Base-by-base conservation (phyloP, 2,113 vertebrate species). In the Malurus alboscapulatus region DNA sequence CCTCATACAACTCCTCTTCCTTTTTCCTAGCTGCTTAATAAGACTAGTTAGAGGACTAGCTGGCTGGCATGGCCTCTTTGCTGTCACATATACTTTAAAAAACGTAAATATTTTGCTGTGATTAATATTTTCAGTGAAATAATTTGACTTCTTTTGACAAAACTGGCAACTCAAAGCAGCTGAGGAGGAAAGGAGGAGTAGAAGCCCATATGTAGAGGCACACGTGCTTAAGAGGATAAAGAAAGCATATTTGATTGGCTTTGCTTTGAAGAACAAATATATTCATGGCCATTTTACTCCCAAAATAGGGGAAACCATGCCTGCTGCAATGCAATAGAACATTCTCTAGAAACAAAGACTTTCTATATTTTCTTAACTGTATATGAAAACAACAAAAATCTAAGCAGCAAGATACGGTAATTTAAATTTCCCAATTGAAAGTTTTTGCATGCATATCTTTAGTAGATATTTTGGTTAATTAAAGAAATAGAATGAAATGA, bases 401-500 rank as follows among this genome's bases (percentile, higher is more conserved):
- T 69, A 88, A 74, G 36, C 38, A 84, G 59, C 19, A 77, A 86
- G 55, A 77, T 13, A 71, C 0, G 6, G 36, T 77, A 51, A 84
- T 78, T 86, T 81, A 54, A 80, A 90, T 80, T 80, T 95, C 55
- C 34, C 12, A 6, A 24, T 1, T 59, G 50, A 59, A 78, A 44
- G n/a, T 6, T 62, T 26, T 53, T 80, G 12, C 27, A 55, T 34
- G 50, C 22, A 22, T 74, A 29, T 55, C 42, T 88, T 92, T 74
- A 32, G 68, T 67, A 63, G 75, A 77, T 22, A 5, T 20, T 86
- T 80, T 1, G 1, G 44, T 9, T 84, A 83, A 81, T 90, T 74
- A 63, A 77, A 92, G 68, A 90, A 88, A 84, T n/a, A 71, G 38
- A 81, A 69, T 44, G 12, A 79, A 92, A 92, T 77, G 8, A 94